Evolutionary conservation across 2,113 vertebrate species (phyloP).

Genomic region (Thunnus maccoyii): DNA sequence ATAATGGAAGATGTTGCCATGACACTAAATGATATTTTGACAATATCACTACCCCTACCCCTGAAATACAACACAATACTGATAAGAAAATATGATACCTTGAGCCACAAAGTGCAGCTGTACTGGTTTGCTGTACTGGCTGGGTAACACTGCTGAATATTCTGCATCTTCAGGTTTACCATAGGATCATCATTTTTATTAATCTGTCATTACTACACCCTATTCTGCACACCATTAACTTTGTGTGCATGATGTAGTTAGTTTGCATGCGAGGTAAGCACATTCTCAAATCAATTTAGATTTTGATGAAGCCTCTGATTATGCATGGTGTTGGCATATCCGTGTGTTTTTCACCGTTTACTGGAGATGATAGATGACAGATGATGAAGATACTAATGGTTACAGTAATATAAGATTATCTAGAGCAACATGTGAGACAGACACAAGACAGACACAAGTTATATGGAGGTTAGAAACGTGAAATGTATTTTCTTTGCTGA

Average conservation of each 20-base stretch:
- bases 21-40: not conserved
- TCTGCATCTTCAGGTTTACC: conserved; percentile 13
- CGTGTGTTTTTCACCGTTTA: not conserved
- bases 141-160: not conserved
- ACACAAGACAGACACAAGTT: not conserved
- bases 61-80: not conserved
- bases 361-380: not conserved
- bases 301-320: conserved; percentile 27
- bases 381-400: not conserved
- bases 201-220: conserved; percentile 13
- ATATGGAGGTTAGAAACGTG: not conserved
- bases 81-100: not conserved
- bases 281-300: conserved; percentile 39
- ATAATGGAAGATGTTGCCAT: not conserved
- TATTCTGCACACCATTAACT: conserved; percentile 40
- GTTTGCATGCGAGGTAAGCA: conserved; percentile 28
- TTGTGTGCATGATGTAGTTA: not conserved
- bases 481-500: too few relatives aligned
- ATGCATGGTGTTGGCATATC: not conserved
- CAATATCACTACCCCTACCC: not conserved
- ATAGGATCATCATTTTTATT: conserved; percentile 25
- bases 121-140: not conserved
- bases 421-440: not conserved
- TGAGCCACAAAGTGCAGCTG: not conserved
- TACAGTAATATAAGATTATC: conserved; percentile 3